Evolutionary conservation across 1,140 invertebrate genomes (phyloP).

Genomic region (Papilio dardanus): DNA sequence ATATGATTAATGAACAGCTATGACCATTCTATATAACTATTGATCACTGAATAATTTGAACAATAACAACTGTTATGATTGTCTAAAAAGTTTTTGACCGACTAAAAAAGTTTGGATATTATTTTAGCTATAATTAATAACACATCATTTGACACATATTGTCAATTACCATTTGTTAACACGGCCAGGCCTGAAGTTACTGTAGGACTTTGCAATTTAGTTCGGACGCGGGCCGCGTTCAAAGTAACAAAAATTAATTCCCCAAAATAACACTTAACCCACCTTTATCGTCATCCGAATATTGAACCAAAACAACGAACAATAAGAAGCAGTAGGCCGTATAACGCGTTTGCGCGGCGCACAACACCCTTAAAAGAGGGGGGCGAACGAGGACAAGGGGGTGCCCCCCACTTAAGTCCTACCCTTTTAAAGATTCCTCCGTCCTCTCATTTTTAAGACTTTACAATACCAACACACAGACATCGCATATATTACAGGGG

Average conservation of each 20-base stretch:
- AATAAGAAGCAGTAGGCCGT: constrained; percentile 72
- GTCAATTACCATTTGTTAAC: neutral
- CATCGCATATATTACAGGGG: constrained; percentile 63
- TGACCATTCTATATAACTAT: too few relatives aligned
- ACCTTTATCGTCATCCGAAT: constrained; percentile 73
- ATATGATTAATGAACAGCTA: too few relatives aligned
- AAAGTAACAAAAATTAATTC: constrained; percentile 54
- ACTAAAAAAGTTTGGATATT: too few relatives aligned
- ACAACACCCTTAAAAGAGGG: constrained; percentile 46
- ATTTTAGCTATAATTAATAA: too few relatives aligned
- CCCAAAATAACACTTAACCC: constrained; percentile 70
- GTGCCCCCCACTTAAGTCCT: constrained; percentile 73
- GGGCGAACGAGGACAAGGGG: constrained; percentile 46
- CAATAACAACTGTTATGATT: too few relatives aligned
- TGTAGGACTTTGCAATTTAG: neutral
- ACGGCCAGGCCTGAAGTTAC: neutral
- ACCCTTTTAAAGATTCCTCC: constrained; percentile 80
- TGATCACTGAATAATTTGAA: too few relatives aligned
- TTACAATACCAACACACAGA: constrained; percentile 77
- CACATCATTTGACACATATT: too few relatives aligned
- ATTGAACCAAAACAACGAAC: constrained; percentile 77
- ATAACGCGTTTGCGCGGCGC: constrained; percentile 66
- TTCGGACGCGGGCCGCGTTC: neutral
- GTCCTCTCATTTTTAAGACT: constrained; percentile 82
- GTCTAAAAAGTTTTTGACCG: too few relatives aligned